These are phyloP conservation scores for Melangyna quadrimaculata DNA, from an alignment of 2,888 invertebrate genomes.

Conservation along the genomic window DNA sequence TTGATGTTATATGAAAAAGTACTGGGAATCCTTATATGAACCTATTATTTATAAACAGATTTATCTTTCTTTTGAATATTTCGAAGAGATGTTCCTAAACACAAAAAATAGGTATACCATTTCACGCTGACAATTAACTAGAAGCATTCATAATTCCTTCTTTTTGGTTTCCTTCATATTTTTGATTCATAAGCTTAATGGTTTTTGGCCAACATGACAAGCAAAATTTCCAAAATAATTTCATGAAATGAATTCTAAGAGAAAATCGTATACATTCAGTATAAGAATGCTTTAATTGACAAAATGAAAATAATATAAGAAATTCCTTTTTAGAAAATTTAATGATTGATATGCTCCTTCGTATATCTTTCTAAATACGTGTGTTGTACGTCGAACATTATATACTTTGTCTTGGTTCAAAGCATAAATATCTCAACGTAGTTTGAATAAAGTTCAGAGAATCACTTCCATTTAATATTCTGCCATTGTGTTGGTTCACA, in stretches of 20 bases:
- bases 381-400: too few relatives aligned
- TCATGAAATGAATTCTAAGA: neutral
- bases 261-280: neutral
- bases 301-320: slow-evolving; percentile 9
- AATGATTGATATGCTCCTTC: neutral
- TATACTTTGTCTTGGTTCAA: slow-evolving; percentile 3
- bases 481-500: slow-evolving; percentile 2
- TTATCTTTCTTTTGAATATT: too few relatives aligned
- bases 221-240: neutral
- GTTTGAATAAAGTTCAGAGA: slow-evolving; percentile 1
- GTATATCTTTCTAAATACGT: too few relatives aligned
- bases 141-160: neutral
- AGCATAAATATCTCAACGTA: slow-evolving; percentile 1
- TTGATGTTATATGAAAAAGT: too few relatives aligned
- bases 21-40: too few relatives aligned
- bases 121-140: neutral
- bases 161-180: neutral
- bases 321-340: slow-evolving; percentile 7
- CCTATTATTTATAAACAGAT: too few relatives aligned
- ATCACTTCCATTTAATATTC: slow-evolving; percentile 11
- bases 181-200: neutral
- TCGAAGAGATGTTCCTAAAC: too few relatives aligned
- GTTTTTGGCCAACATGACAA: neutral
- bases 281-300: neutral
- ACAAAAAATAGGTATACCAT: neutral